Evolutionary conservation across 1,140 invertebrate genomes (phyloP).

Genomic region (Phymastichus coffea): DNA sequence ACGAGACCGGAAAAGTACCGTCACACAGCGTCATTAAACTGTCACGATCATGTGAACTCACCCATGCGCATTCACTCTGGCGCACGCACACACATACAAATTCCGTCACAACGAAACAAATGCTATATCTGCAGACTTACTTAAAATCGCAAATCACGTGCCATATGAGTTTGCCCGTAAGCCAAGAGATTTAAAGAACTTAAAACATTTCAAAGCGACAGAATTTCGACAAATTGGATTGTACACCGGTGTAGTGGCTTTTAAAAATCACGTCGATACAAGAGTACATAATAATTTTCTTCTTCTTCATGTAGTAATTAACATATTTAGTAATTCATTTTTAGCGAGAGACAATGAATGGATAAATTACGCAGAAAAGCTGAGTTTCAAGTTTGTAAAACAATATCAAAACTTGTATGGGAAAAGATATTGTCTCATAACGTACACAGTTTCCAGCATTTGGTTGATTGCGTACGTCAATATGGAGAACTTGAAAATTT

Average conservation of each 20-base stretch:
- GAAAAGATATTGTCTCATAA: not conserved
- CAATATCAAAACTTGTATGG: conserved; percentile 3
- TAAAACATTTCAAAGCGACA: conserved; percentile 53
- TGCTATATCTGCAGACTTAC: conserved; percentile 2
- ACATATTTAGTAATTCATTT: conserved; percentile 24
- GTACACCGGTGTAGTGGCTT: conserved; percentile 48
- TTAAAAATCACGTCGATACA: conserved; percentile 39
- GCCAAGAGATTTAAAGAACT: conserved; percentile 39
- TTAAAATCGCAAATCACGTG: conserved; percentile 14
- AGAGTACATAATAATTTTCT: conserved; percentile 44
- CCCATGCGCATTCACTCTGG: too few relatives aligned
- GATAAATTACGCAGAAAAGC: conserved; percentile 9
- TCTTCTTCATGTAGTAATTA: conserved; percentile 39
- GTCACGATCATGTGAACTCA: too few relatives aligned
- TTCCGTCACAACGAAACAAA: too few relatives aligned
- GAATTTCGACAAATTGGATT: conserved; percentile 52
- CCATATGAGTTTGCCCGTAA: conserved; percentile 50
- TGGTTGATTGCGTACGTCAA: not conserved
- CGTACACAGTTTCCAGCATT: conserved; percentile 2
- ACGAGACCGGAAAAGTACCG: too few relatives aligned
- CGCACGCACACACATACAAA: too few relatives aligned
- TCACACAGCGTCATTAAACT: too few relatives aligned
- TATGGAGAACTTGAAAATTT: conserved; percentile 11
- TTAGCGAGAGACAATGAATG: not conserved
- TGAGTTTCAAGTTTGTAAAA: conserved; percentile 22